Evolutionary conservation across 2,797 vertebrate genomes (phyloP).

Genomic region (Ctenosaura bakeri): DNA sequence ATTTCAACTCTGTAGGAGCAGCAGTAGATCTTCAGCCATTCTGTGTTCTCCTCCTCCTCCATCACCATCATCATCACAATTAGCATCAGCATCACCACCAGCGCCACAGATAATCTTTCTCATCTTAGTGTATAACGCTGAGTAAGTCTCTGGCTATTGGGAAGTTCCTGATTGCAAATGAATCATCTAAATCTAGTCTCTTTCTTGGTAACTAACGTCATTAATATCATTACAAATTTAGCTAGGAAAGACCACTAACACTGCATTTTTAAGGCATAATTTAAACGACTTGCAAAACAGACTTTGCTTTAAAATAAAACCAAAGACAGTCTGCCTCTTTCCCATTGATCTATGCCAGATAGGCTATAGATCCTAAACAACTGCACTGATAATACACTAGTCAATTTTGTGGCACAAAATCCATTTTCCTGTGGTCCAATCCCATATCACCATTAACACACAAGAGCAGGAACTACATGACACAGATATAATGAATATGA

Average conservation of each 20-base stretch:
- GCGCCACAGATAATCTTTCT: no score
- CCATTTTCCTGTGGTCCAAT: no score
- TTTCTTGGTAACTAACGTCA: neutral
- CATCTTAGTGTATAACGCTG: no score
- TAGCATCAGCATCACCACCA: no score
- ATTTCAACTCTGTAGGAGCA: no score
- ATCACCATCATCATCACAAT: no score
- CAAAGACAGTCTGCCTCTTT: no score
- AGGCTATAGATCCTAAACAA: no score
- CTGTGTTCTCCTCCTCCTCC: no score
- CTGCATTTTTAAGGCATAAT: neutral
- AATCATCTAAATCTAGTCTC: neutral
- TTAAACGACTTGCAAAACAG: neutral
- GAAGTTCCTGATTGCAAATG: neutral
- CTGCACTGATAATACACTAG: neutral
- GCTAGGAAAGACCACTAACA: neutral
- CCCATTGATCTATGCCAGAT: no score
- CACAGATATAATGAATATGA: neutral
- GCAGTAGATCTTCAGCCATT: no score
- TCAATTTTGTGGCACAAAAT: neutral
- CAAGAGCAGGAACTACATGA: neutral
- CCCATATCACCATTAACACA: neutral
- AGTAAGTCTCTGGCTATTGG: neutral
- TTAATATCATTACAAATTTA: neutral
- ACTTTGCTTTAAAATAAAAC: neutral